Evolutionary conservation across 2,113 vertebrate species (phyloP).

Genomic region (Pteropus alecto): DNA sequence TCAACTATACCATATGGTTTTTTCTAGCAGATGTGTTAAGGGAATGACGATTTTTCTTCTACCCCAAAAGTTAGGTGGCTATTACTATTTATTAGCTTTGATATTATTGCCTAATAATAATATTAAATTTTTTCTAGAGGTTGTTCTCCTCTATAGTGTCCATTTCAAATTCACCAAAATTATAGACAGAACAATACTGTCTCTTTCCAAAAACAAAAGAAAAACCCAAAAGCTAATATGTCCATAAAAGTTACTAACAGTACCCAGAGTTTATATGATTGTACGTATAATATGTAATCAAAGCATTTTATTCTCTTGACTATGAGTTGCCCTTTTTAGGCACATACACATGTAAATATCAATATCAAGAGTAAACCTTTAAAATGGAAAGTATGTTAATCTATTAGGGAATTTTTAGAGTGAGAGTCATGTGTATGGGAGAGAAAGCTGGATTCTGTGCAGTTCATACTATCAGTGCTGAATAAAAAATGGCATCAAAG

Average conservation of each 20-base stretch:
- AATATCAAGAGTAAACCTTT: background rate
- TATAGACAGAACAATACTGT: background rate
- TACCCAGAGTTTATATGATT: background rate
- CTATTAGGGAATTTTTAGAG: background rate
- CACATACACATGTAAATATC: background rate
- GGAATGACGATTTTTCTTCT: background rate
- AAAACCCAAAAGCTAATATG: background rate
- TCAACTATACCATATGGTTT: background rate
- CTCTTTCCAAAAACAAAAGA: background rate
- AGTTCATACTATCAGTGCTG: background rate
- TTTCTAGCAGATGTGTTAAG: background rate
- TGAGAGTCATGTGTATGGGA: background rate
- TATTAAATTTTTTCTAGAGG: background rate
- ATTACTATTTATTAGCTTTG: background rate
- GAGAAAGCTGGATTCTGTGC: background rate
- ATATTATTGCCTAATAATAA: background rate
- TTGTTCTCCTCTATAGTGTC: background rate
- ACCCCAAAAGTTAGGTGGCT: background rate
- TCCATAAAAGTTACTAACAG: background rate
- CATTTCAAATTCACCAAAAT: constrained; percentile 33
- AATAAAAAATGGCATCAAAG: background rate
- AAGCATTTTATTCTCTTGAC: constrained; percentile 1
- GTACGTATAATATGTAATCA: background rate
- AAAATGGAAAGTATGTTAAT: background rate
- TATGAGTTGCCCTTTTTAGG: background rate